Evolutionary conservation across 2,888 invertebrate species (phyloP).

Genomic region (Carpatolechia fugitivella): DNA sequence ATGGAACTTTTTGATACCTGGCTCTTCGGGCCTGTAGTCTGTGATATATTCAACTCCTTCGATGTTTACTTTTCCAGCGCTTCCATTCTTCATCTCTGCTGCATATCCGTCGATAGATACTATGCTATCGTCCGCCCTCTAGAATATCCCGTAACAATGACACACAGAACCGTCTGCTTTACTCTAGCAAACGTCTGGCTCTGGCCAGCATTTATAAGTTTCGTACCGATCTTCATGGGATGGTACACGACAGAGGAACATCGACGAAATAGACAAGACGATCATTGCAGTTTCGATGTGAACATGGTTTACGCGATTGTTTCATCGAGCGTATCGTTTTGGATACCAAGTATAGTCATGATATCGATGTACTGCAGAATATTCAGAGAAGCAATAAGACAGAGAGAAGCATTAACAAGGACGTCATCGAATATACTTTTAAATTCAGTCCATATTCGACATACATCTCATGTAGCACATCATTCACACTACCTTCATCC

Average conservation of each 20-base stretch:
- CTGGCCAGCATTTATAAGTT: constrained; percentile 94
- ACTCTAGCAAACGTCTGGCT: constrained; percentile 95
- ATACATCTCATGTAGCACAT: constrained; percentile 85
- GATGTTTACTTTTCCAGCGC: constrained; percentile 97
- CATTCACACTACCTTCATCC: constrained; percentile 77
- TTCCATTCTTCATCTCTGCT: constrained; percentile 95
- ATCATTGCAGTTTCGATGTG: constrained; percentile 90
- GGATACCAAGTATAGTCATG: constrained; percentile 96
- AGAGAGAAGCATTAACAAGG: constrained; percentile 88
- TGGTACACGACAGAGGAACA: constrained; percentile 95
- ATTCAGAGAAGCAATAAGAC: constrained; percentile 89
- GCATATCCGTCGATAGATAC: constrained; percentile 95
- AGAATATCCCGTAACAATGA: constrained; percentile 95
- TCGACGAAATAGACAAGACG: constrained; percentile 83
- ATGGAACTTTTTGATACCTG: constrained; percentile 92
- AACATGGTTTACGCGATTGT: constrained; percentile 93
- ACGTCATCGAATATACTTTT: constrained; percentile 92
- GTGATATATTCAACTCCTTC: constrained; percentile 96
- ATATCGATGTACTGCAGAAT: constrained; percentile 94
- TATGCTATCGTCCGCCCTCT: constrained; percentile 95
- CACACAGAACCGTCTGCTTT: constrained; percentile 87
- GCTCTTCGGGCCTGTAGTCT: constrained; percentile 94
- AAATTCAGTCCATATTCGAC: constrained; percentile 90
- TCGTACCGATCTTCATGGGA: constrained; percentile 96
- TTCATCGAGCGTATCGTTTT: constrained; percentile 94